Evolutionary conservation across 2,888 invertebrate genomes (phyloP), one percentile per base, ranked within the genome.

Genomic region (Aphidoletes aphidimyza): DNA sequence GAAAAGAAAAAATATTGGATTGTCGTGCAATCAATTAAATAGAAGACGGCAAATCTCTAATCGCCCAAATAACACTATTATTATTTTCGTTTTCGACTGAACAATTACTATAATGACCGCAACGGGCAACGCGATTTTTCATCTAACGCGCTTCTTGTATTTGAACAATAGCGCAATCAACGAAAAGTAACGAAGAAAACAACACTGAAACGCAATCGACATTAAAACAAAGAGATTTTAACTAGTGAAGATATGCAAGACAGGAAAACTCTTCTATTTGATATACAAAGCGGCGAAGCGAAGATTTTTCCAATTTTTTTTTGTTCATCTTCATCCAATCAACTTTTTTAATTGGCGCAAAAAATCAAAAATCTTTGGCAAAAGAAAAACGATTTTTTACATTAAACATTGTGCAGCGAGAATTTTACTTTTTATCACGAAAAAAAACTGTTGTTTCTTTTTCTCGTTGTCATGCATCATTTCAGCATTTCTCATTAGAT

Each of bases 21-120:
- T 81, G 81, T 81, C 81, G 81, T 81, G 81, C 81, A 81, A 81
- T 37, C 37, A 81, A 81, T 37, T 81, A 81, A 81, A 37, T 81
- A 6, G n/a, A n/a, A n/a, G 81, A 37, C 81, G 37, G 22, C n/a
- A 81, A 81, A n/a, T n/a, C n/a, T 81, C 81, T 81, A 81, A 81
- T 81, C 81, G n/a, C 81, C 5, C 22, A 37, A 81, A 81, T 37
- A 37, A 37, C 81, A 2, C 37, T 37, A 37, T 37, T 37, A 81
- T 81, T 37, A n/a, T 37, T 81, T 81, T 54, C 34, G 30, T 69
- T 69, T 5, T 69, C 34, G 69, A 3, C n/a, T 30, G 0, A 6
- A 69, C 26, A 69, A 69, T 69, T 69, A 30, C 69, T 14, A 30
- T 69, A 69, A 69, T 69, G 69, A 69, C 69, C 69, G 30, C 30